phyloP scores from a whole-genome alignment of 2,797 vertebrate genomes.

The Cyclura pinguis region DNA sequence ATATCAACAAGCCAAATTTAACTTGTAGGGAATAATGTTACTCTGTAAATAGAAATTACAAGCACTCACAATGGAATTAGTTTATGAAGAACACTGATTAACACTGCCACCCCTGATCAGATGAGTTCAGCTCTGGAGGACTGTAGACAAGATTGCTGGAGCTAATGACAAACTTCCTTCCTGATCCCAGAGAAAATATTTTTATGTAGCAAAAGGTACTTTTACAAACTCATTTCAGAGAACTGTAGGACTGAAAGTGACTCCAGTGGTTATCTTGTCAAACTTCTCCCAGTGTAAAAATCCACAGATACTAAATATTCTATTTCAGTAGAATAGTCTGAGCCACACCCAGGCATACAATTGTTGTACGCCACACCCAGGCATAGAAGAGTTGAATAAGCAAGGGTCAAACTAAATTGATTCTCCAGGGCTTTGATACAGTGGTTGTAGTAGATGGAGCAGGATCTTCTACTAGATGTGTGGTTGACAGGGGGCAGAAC shows the following conservation, averaged over 20 bases:
- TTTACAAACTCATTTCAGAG: slow-evolving; percentile 33
- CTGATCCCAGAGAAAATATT: slow-evolving; percentile 59
- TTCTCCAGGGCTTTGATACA: neutral
- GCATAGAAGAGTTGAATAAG: slow-evolving; percentile 48
- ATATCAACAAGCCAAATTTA: slow-evolving; percentile 77
- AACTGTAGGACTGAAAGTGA: no score
- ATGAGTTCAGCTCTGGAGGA: slow-evolving; percentile 57
- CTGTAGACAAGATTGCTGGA: slow-evolving; percentile 8
- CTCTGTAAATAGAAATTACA: slow-evolving; percentile 75
- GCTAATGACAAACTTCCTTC: slow-evolving; percentile 44
- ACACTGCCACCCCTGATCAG: slow-evolving; percentile 60
- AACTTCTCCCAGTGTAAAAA: no score
- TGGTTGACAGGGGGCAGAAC: neutral
- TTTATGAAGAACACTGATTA: slow-evolving; percentile 63
- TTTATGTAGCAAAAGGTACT: slow-evolving; percentile 47
- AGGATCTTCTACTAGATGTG: neutral
- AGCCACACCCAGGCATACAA: slow-evolving; percentile 44
- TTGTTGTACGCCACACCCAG: slow-evolving; percentile 30
- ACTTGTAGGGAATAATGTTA: slow-evolving; percentile 73
- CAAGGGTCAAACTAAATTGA: neutral
- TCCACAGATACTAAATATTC: no score
- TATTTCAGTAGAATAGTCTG: slow-evolving; percentile 46
- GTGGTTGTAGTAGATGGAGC: no score
- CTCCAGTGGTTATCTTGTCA: no score
- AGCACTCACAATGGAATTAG: slow-evolving; percentile 68